phyloP scores from a whole-genome alignment of 2,113 vertebrate species.

The Carettochelys insculpta region DNA sequence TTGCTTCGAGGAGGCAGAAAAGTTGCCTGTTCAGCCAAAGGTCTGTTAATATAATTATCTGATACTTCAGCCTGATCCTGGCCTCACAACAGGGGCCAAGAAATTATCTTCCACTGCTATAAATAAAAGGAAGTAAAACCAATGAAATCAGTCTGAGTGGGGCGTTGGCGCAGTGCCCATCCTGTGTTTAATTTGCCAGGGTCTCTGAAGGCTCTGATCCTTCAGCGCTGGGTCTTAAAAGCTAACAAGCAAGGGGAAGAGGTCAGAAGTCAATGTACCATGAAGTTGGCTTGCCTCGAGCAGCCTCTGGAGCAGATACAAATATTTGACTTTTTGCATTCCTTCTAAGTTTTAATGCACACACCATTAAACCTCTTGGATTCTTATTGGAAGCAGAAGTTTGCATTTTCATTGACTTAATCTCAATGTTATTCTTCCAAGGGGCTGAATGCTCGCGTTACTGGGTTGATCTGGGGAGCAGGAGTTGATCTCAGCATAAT shows the following conservation, averaged over 20 bases:
- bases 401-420: not conserved
- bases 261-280: not conserved
- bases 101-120: not conserved
- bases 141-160: not conserved
- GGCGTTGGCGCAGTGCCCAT: too few relatives aligned
- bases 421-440: not conserved
- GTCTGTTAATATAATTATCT: not conserved
- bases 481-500: not conserved
- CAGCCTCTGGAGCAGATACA: not conserved
- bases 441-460: not conserved
- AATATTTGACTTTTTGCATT: conserved; percentile 4
- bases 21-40: not conserved
- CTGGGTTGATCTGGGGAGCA: not conserved
- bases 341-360: not conserved
- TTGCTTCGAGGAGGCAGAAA: not conserved
- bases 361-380: not conserved
- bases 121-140: not conserved
- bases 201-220: not conserved
- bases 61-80: not conserved
- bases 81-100: not conserved
- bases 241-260: not conserved
- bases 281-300: not conserved
- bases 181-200: not conserved
- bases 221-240: not conserved
- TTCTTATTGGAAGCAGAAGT: not conserved